Percentiles rank a stretch among this genome's conserved stretches.
phyloP scores from a whole-genome alignment of 2,888 invertebrate genomes.

The Phyto melanocephala region DNA sequence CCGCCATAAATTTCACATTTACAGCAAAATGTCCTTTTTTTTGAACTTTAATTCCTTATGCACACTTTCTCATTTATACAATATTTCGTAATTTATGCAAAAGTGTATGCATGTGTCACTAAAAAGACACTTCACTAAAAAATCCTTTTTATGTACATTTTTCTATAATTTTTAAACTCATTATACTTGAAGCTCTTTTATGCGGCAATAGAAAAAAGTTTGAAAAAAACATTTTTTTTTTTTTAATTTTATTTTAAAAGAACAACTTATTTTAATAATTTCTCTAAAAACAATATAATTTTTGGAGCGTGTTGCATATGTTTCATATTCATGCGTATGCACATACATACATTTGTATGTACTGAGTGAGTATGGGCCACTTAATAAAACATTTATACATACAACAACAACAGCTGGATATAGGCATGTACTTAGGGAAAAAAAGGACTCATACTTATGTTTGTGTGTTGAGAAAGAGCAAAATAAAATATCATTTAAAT shows the following conservation, averaged over 20 bases:
- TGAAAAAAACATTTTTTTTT: no score
- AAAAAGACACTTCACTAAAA: constrained; percentile 27
- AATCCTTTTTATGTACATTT: constrained; percentile 27
- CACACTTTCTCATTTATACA: no score
- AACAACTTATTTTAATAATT: constrained; percentile 50
- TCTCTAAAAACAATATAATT: constrained; percentile 64
- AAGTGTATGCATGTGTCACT: constrained; percentile 17
- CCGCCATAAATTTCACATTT: no score
- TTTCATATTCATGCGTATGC: not conserved
- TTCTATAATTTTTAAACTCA: constrained; percentile 13
- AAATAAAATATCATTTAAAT: constrained; percentile 66
- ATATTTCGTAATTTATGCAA: no score
- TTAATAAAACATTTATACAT: constrained; percentile 32
- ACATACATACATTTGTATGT: not conserved
- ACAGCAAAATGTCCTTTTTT: no score
- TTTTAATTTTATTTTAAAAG: constrained; percentile 24
- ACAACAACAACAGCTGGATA: constrained; percentile 59
- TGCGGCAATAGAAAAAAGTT: not conserved
- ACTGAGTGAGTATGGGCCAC: constrained; percentile 68
- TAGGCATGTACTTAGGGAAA: constrained; percentile 22
- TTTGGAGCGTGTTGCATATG: constrained; percentile 11
- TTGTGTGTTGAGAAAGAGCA: constrained; percentile 1
- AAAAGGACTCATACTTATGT: constrained; percentile 51
- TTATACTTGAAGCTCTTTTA: constrained; percentile 34
- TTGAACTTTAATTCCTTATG: no score